phyloP scores from a whole-genome alignment of 2,113 vertebrate species.

The Xiphias gladius region DNA sequence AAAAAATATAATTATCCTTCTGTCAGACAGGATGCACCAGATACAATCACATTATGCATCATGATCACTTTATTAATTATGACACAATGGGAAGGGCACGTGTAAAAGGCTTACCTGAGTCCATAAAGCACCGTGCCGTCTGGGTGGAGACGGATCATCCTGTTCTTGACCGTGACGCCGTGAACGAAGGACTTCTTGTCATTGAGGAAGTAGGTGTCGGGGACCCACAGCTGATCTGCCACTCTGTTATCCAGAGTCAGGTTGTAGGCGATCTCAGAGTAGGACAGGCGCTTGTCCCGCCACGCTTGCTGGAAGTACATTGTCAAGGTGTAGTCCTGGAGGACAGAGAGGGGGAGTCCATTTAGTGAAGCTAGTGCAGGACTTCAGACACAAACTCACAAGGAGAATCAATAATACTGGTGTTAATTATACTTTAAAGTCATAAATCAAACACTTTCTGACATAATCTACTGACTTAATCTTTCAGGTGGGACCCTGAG shows the following conservation, averaged over 20 bases:
- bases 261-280: constrained; percentile 98
- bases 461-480: background rate
- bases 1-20: background rate
- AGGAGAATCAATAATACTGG: constrained; percentile 25
- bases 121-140: constrained; percentile 98
- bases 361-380: constrained; percentile 9
- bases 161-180: constrained; percentile 98
- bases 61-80: constrained; percentile 26
- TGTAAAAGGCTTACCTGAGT: constrained; percentile 89
- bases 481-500: background rate
- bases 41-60: constrained; percentile 15
- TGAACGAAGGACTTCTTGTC: constrained; percentile 99
- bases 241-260: constrained; percentile 98
- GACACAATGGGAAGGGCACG: background rate
- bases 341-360: constrained; percentile 37
- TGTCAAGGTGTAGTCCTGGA: constrained; percentile 98
- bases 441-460: background rate
- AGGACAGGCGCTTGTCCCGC: constrained; percentile 98
- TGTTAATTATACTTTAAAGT: background rate
- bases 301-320: constrained; percentile 99
- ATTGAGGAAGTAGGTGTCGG: constrained; percentile 98
- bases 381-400: constrained; percentile 15
- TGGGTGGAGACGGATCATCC: constrained; percentile 98
- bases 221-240: constrained; percentile 98
- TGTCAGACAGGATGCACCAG: background rate